Evolutionary conservation across 2,797 vertebrate genomes (phyloP).

Genomic region (Leptodactylus fallax): DNA sequence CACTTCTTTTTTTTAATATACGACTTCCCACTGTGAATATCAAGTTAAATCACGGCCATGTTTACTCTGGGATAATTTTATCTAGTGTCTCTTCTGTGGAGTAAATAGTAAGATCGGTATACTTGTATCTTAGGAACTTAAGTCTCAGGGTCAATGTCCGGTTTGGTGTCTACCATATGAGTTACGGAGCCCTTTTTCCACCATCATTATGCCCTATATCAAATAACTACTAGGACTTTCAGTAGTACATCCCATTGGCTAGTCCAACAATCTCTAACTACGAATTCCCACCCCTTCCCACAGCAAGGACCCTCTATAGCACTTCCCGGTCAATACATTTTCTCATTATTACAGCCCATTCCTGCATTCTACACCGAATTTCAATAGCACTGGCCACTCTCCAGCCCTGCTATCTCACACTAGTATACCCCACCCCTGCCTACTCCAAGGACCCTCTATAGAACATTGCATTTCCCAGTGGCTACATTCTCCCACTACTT

Average conservation of each 20-base stretch:
- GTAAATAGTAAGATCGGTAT: not conserved
- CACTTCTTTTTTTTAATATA: conserved; percentile 35
- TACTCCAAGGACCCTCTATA: not conserved
- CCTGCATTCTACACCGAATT: no score
- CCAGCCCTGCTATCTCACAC: no score
- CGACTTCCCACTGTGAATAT: conserved; percentile 26
- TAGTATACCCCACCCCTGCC: not conserved
- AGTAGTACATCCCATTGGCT: no score
- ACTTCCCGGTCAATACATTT: not conserved
- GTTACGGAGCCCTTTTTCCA: not conserved
- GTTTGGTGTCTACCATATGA: not conserved
- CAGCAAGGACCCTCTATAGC: not conserved
- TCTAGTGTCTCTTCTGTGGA: not conserved
- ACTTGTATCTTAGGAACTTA: not conserved
- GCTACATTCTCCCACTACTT: not conserved
- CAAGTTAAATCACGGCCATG: conserved; percentile 13
- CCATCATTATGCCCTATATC: not conserved
- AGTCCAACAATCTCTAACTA: no score
- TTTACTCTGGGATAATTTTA: not conserved
- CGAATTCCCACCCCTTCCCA: no score
- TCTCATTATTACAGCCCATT: not conserved
- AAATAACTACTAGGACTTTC: not conserved
- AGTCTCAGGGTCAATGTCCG: not conserved
- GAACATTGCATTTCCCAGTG: not conserved
- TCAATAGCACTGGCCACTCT: no score